phyloP scores from a whole-genome alignment of 2,888 invertebrate genomes.

The Drosophila meridiana region DNA sequence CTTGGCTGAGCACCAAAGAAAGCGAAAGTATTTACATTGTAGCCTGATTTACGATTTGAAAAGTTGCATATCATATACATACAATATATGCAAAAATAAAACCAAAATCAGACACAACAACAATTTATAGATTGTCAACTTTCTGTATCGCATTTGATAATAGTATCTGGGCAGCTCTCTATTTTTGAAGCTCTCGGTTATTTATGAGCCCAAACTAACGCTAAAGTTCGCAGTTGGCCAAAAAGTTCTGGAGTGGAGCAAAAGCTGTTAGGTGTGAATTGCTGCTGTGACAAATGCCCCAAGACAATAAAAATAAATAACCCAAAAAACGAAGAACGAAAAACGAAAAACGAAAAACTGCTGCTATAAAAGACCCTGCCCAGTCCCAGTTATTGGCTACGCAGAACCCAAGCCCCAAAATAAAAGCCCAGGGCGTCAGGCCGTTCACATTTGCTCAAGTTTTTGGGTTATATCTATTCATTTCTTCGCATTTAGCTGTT shows the following conservation, averaged over 20 bases:
- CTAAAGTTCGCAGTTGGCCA: constrained; percentile 17
- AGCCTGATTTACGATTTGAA: constrained; percentile 12
- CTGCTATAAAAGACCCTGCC: constrained; percentile 32
- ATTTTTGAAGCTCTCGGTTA: constrained; percentile 6
- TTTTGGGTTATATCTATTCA: constrained; percentile 40
- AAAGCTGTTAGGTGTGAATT: constrained; percentile 67
- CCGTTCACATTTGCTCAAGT: constrained; percentile 48
- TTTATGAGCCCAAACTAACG: constrained; percentile 14
- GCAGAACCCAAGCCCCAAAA: constrained; percentile 32
- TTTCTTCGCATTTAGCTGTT: constrained; percentile 14
- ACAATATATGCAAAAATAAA: constrained; percentile 10
- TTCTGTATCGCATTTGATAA: constrained; percentile 42
- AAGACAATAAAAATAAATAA: constrained; percentile 19
- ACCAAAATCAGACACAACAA: not conserved
- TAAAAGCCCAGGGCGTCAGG: constrained; percentile 27
- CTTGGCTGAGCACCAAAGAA: constrained; percentile 34
- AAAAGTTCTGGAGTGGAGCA: constrained; percentile 40
- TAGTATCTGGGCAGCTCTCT: constrained; percentile 17
- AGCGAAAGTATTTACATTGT: constrained; percentile 44
- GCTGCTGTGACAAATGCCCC: constrained; percentile 51
- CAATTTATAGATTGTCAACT: constrained; percentile 48
- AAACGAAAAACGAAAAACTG: constrained; percentile 28
- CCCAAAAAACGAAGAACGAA: not conserved
- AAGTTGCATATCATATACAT: constrained; percentile 17
- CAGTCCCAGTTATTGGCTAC: constrained; percentile 17